Evolutionary conservation across 2,888 invertebrate species (phyloP).

Genomic region (Rhynchonema sp.): DNA sequence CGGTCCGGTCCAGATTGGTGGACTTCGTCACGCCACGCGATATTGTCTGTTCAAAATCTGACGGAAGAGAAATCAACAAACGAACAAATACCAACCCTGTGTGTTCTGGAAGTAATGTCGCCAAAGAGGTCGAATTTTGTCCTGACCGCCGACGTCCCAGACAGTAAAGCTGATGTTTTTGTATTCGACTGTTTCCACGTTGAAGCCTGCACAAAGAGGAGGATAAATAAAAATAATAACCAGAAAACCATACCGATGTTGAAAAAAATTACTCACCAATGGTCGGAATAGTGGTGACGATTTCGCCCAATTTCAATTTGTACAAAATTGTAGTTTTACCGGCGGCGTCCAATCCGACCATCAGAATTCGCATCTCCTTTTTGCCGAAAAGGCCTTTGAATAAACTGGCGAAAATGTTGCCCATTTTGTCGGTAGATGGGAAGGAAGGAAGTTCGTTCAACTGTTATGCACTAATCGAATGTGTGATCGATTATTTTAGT

Average conservation of each 20-base stretch:
- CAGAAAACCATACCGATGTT: too few relatives aligned
- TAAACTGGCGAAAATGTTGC: constrained; percentile 85
- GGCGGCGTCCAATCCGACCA: constrained; percentile 97
- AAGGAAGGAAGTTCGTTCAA: too few relatives aligned
- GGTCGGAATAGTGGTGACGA: constrained; percentile 98
- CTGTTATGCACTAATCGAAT: too few relatives aligned
- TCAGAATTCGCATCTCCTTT: constrained; percentile 99
- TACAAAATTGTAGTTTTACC: constrained; percentile 99
- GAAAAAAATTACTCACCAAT: constrained; percentile 51
- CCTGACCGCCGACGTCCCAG: constrained; percentile 93
- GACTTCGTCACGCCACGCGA: too few relatives aligned
- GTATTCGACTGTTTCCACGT: constrained; percentile 96
- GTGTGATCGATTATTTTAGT: too few relatives aligned
- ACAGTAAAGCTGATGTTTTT: constrained; percentile 97
- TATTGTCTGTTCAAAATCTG: too few relatives aligned
- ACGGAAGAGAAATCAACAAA: too few relatives aligned
- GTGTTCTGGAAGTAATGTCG: constrained; percentile 96
- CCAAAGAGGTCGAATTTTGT: constrained; percentile 91
- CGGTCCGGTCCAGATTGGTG: too few relatives aligned
- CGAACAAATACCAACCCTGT: constrained; percentile 43
- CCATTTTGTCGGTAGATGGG: constrained; percentile 57
- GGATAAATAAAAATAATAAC: too few relatives aligned
- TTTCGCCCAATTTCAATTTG: constrained; percentile 99
- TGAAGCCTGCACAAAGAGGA: constrained; percentile 76
- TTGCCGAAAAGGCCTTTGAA: constrained; percentile 99